A percentile compares a stretch with the other conserved stretches of the same genome.
Evolutionary conservation across 2,797 vertebrate genomes (phyloP).

Genomic region (Centropyge bicolor): DNA sequence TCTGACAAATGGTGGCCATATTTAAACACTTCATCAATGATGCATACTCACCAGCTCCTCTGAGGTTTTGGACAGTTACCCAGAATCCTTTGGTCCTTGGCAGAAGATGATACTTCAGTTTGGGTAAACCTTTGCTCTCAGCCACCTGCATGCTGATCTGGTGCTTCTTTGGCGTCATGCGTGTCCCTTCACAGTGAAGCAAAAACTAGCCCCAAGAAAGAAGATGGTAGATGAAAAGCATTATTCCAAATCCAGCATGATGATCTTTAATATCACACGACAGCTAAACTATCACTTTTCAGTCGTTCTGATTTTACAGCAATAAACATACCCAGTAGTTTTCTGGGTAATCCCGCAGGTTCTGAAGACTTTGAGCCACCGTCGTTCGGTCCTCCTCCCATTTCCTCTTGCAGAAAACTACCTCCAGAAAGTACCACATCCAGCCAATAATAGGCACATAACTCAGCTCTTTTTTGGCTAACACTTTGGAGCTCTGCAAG

Average conservation of each 20-base stretch:
- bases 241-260: neutral
- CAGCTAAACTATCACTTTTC: neutral
- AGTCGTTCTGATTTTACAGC: neutral
- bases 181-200: conserved; percentile 96
- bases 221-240: neutral
- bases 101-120: conserved; percentile 95
- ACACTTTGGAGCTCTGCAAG: conserved; percentile 93
- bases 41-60: conserved; percentile 93
- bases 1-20: neutral
- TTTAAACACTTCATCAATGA: conserved; percentile 7
- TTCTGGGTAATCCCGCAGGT: conserved; percentile 93
- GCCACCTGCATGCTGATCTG: conserved; percentile 97
- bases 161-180: conserved; percentile 96
- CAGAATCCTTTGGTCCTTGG: conserved; percentile 97
- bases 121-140: conserved; percentile 93
- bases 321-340: conserved; percentile 89
- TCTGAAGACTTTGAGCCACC: conserved; percentile 88
- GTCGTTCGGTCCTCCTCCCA: conserved; percentile 95
- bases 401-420: conserved; percentile 96
- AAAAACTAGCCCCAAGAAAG: conserved; percentile 88
- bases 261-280: neutral
- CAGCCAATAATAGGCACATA: conserved; percentile 96
- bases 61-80: conserved; percentile 92
- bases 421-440: conserved; percentile 99
- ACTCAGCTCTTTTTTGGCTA: conserved; percentile 95